Conservation (phyloP, 2,888 invertebrate species). For the Candidula unifasciata region DNA sequence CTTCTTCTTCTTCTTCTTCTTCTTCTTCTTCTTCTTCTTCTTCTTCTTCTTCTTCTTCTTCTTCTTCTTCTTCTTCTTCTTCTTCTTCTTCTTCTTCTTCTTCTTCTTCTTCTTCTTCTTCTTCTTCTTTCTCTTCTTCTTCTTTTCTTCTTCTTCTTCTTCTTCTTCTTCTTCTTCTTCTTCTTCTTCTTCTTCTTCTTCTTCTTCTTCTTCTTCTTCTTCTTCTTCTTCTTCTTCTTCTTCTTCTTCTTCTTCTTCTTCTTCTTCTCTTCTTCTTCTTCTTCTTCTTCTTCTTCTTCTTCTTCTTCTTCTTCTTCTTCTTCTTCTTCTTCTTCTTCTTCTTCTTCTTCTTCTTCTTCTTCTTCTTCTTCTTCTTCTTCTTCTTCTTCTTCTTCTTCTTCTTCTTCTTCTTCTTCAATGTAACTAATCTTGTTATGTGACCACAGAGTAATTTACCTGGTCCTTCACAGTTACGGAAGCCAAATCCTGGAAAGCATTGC, state of each 20-base stretch:
- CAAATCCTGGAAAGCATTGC: no score
- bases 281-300: constrained; percentile 17
- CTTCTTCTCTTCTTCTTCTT: constrained; percentile 21
- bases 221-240: not conserved
- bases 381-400: not conserved
- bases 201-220: not conserved
- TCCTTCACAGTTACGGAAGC: no score
- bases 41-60: constrained; percentile 21
- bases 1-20: no score
- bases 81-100: constrained; percentile 3
- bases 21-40: not conserved
- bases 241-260: not conserved
- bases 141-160: not conserved
- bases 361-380: constrained; percentile 29
- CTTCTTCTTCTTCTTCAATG: no score
- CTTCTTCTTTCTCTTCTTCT: not conserved
- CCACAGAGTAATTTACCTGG: no score
- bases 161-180: not conserved
- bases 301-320: constrained; percentile 32
- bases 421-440: no score
- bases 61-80: constrained; percentile 9
- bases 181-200: not conserved
- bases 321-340: constrained; percentile 36
- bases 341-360: constrained; percentile 36
- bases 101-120: constrained; percentile 8